A percentile compares a stretch with the other conserved stretches of the same genome.
These are phyloP conservation scores for Metaphire vulgaris DNA, from an alignment of 1,140 invertebrate species.

Conservation along the genomic window DNA sequence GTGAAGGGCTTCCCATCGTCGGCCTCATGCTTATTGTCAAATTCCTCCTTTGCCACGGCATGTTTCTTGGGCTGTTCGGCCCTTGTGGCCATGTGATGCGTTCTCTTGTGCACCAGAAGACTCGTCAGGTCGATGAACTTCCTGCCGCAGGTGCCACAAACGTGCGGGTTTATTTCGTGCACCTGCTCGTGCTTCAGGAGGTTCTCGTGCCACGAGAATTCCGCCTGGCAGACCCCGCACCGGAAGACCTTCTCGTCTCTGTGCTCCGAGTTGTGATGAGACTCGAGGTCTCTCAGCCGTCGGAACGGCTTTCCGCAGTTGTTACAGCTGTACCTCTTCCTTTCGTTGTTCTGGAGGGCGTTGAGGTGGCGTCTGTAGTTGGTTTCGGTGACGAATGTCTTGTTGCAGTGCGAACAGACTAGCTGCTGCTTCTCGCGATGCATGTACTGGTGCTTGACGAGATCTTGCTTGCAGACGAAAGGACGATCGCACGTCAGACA, in stretches of 20 bases:
- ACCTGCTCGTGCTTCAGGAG: conserved; percentile 9
- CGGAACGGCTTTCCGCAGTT: conserved; percentile 10
- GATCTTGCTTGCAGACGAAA: conserved; percentile 3
- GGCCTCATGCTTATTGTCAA: not conserved
- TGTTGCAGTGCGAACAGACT: conserved; percentile 14
- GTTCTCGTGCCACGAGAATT: conserved; percentile 17
- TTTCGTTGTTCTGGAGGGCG: conserved; percentile 16
- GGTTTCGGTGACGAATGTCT: conserved; percentile 13
- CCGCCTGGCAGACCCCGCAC: conserved; percentile 12
- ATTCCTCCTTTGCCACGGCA: not conserved
- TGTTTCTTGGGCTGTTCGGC: no score
- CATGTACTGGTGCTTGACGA: conserved; percentile 13
- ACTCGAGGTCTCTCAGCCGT: conserved; percentile 5
- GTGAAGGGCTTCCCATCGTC: not conserved
- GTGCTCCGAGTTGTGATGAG: conserved; percentile 3
- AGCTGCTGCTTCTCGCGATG: conserved; percentile 5
- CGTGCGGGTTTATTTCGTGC: not conserved
- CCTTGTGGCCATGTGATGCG: no score
- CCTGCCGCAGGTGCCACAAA: not conserved
- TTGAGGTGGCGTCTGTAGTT: conserved; percentile 13
- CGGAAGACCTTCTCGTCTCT: conserved; percentile 13
- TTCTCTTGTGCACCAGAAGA: not conserved
- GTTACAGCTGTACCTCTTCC: not conserved
- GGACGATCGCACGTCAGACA: not conserved
- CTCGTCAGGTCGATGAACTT: not conserved